Evolutionary conservation across 2,113 vertebrate genomes (phyloP).

Genomic region (Atlantisia rogersi): DNA sequence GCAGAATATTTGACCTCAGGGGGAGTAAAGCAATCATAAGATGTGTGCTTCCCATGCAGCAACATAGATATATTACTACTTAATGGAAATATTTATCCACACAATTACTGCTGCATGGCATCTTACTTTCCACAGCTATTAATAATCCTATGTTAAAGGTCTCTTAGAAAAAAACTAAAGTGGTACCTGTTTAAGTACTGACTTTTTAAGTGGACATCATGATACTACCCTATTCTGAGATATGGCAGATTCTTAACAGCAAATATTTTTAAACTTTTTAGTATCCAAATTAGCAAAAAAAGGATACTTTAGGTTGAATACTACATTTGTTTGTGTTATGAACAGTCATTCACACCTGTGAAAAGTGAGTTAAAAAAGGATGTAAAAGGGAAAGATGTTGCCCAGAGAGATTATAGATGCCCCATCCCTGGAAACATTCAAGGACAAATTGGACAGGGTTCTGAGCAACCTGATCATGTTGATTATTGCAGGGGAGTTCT

Average conservation of each 20-base stretch:
- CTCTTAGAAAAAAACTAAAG: background rate
- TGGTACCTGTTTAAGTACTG: background rate
- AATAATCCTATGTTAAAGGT: background rate
- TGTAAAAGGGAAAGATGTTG: background rate
- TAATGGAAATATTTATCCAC: background rate
- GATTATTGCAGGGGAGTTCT: accelerated
- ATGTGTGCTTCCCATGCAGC: background rate
- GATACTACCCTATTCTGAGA: background rate
- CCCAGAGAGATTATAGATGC: background rate
- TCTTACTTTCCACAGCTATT: background rate
- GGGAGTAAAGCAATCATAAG: background rate
- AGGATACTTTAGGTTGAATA: background rate
- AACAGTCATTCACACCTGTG: background rate
- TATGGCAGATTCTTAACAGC: background rate
- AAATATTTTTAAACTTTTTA: background rate
- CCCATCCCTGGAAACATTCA: background rate
- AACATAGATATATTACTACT: background rate
- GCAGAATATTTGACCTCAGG: background rate
- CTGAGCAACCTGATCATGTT: background rate
- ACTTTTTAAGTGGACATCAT: background rate
- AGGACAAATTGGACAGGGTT: background rate
- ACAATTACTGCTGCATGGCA: background rate
- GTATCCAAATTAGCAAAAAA: background rate
- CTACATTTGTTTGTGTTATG: background rate
- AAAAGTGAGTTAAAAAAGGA: background rate